Conservation (phyloP, 1,140 invertebrate genomes). For the Drosophila elegans region DNA sequence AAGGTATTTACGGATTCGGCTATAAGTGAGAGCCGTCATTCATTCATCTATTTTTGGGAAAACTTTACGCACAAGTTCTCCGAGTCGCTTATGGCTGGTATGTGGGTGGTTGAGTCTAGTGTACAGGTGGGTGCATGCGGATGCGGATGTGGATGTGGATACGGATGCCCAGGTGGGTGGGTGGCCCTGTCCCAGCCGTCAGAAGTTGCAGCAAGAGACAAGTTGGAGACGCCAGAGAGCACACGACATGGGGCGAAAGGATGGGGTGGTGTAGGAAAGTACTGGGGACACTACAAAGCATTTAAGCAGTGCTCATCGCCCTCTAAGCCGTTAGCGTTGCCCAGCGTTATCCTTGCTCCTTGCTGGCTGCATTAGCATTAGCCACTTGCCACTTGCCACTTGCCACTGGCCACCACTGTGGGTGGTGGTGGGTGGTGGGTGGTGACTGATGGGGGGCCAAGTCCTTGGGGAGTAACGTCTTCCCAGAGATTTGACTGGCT, state of each 20-base stretch:
- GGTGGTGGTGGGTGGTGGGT: background rate
- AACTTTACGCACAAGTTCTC: slow-evolving; percentile 34
- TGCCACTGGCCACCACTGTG: background rate
- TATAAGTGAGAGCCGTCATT: background rate
- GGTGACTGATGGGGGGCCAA: background rate
- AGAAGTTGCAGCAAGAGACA: slow-evolving; percentile 58
- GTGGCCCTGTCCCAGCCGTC: slow-evolving; percentile 18
- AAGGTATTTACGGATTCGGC: background rate
- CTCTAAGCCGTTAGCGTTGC: slow-evolving; percentile 31
- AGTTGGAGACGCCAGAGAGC: slow-evolving; percentile 29
- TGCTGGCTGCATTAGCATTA: slow-evolving; percentile 46
- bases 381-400: slow-evolving; percentile 35
- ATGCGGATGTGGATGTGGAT: background rate
- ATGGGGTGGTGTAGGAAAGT: slow-evolving; percentile 4
- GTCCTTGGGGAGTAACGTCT: background rate
- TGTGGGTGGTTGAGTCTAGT: background rate
- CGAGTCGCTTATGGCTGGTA: slow-evolving; percentile 5
- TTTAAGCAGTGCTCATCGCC: slow-evolving; percentile 50
- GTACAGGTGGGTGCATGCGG: slow-evolving; percentile 1
- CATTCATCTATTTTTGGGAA: slow-evolving; percentile 11
- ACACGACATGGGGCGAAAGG: slow-evolving; percentile 1
- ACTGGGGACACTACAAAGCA: slow-evolving; percentile 26
- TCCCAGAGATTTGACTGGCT: slow-evolving; percentile 52
- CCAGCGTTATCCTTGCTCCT: slow-evolving; percentile 10
- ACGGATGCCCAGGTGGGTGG: slow-evolving; percentile 1